Percentiles rank a stretch among this genome's conserved stretches.
These are phyloP conservation scores for Acanthoscelides obtectus DNA, from an alignment of 2,888 invertebrate genomes.

Conservation along the genomic window DNA sequence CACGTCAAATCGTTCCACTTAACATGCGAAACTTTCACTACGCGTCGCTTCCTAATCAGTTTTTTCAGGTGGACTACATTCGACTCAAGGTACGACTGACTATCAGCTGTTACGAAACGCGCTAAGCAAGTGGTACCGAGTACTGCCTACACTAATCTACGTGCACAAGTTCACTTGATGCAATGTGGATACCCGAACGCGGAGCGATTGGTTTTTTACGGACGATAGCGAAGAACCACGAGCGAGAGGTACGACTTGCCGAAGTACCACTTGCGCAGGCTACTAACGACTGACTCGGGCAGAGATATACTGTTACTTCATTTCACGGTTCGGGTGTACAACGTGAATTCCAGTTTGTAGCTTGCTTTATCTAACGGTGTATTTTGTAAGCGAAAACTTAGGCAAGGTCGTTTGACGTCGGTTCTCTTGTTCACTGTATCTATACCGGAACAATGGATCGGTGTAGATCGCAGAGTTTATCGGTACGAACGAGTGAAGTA, in stretches of 20 bases:
- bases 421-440: background rate
- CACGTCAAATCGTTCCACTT: background rate
- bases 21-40: background rate
- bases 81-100: background rate
- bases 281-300: constrained; percentile 12
- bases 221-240: background rate
- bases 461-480: background rate
- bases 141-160: background rate
- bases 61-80: background rate
- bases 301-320: constrained; percentile 29
- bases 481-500: background rate
- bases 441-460: background rate
- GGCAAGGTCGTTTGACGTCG: constrained; percentile 19
- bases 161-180: background rate
- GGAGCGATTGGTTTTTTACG: background rate
- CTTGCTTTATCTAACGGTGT: constrained; percentile 27
- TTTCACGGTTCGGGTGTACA: constrained; percentile 29
- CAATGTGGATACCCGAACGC: background rate
- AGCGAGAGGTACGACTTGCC: background rate
- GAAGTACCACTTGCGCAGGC: background rate
- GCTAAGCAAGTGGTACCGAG: background rate
- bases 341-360: constrained; percentile 27
- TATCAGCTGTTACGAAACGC: background rate
- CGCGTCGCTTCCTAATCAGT: background rate
- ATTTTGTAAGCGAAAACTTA: constrained; percentile 21